Percentiles rank a stretch among this genome's conserved stretches.
These are phyloP conservation scores for Eremophila alpestris DNA, from an alignment of 2,797 vertebrate genomes.

Conservation along the genomic window DNA sequence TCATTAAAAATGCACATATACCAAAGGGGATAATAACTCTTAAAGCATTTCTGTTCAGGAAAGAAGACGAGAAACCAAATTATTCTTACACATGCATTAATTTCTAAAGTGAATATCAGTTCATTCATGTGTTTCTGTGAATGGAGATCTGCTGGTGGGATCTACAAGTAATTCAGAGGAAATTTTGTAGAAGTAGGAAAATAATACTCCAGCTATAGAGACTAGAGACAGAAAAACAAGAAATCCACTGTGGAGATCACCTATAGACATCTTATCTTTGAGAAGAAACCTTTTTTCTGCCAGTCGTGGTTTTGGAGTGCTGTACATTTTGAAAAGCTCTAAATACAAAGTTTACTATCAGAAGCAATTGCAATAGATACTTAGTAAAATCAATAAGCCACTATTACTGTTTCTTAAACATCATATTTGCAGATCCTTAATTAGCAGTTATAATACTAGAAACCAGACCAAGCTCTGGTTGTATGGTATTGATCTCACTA, in stretches of 20 bases:
- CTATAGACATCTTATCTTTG: constrained; percentile 22
- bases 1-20: background rate
- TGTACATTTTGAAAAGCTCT: background rate
- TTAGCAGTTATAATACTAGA: background rate
- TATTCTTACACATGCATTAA: background rate
- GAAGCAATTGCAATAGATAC: background rate
- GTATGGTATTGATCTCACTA: background rate
- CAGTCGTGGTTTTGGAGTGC: constrained; percentile 16
- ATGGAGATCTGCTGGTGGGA: background rate
- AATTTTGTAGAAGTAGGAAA: background rate
- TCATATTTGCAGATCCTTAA: background rate
- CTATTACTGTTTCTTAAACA: background rate
- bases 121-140: background rate
- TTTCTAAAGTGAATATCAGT: background rate
- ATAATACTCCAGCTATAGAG: background rate
- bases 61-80: background rate
- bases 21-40: background rate
- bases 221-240: background rate
- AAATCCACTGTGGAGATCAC: background rate
- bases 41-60: background rate
- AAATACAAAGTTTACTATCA: constrained; percentile 21
- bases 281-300: background rate
- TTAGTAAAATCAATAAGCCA: constrained; percentile 18
- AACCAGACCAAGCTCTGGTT: background rate
- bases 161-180: background rate